Evolutionary conservation across 2,113 vertebrate species (phyloP).

Genomic region (Mesoclemmys tuberculata): DNA sequence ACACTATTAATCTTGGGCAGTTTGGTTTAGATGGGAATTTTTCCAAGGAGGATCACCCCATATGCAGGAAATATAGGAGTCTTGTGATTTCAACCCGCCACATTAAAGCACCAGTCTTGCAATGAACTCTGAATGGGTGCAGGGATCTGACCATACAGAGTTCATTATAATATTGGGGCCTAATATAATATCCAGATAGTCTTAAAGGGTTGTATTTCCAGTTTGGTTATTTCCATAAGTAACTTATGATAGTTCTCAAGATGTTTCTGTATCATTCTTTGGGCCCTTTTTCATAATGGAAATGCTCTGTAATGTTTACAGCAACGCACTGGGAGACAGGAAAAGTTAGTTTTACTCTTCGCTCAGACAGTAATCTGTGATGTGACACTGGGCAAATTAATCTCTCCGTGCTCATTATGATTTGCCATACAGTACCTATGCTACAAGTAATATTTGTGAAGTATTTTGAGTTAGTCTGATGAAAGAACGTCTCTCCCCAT

Average conservation of each 20-base stretch:
- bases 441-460: conserved; percentile 1
- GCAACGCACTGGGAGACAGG: background rate
- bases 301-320: background rate
- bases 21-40: background rate
- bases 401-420: conserved; percentile 33
- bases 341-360: background rate
- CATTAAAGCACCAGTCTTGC: background rate
- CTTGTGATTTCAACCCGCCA: background rate
- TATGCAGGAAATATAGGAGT: background rate
- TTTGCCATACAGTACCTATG: conserved; percentile 19
- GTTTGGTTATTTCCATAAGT: background rate
- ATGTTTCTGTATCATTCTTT: background rate
- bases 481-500: conserved; percentile 47
- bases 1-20: background rate
- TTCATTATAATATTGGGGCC: background rate
- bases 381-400: background rate
- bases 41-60: background rate
- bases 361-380: background rate
- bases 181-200: background rate
- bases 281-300: background rate
- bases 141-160: background rate
- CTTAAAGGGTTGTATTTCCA: background rate
- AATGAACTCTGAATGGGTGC: background rate
- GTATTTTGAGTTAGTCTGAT: conserved; percentile 51
- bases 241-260: background rate